These are phyloP conservation scores for Damaliscus lunatus DNA, from an alignment of 2,113 vertebrate genomes.

Conservation along the genomic window DNA sequence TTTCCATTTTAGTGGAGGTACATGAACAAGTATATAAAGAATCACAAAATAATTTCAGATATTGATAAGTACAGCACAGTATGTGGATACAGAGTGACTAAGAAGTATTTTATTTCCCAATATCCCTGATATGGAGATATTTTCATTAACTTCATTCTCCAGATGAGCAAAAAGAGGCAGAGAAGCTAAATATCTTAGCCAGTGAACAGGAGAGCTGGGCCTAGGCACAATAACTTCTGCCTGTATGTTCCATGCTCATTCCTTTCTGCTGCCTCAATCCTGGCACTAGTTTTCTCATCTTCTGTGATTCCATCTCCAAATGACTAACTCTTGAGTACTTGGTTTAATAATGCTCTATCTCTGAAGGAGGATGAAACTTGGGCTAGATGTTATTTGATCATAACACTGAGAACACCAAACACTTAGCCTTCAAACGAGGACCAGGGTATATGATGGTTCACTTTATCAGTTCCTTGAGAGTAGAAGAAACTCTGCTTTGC, in stretches of 20 bases:
- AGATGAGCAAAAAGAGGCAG: constrained; percentile 5
- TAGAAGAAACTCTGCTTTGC: neutral
- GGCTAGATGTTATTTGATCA: neutral
- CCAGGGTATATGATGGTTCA: neutral
- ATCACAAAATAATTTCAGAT: neutral
- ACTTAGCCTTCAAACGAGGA: neutral
- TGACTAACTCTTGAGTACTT: neutral
- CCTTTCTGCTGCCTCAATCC: neutral
- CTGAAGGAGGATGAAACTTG: neutral
- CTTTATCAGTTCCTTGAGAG: neutral
- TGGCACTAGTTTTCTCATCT: neutral
- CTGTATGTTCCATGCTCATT: neutral
- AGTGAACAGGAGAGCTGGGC: neutral
- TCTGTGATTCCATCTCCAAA: neutral
- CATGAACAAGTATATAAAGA: neutral
- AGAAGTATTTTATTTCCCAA: neutral
- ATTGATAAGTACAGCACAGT: neutral
- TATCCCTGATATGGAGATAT: neutral
- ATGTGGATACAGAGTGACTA: neutral
- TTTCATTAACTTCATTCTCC: constrained; percentile 10
- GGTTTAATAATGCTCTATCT: neutral
- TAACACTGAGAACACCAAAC: neutral
- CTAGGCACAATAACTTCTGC: neutral
- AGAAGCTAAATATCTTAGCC: neutral
- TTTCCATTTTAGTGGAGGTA: neutral